These are phyloP conservation scores for Conus ventricosus DNA, from an alignment of 1,140 invertebrate species.

Conservation along the genomic window DNA sequence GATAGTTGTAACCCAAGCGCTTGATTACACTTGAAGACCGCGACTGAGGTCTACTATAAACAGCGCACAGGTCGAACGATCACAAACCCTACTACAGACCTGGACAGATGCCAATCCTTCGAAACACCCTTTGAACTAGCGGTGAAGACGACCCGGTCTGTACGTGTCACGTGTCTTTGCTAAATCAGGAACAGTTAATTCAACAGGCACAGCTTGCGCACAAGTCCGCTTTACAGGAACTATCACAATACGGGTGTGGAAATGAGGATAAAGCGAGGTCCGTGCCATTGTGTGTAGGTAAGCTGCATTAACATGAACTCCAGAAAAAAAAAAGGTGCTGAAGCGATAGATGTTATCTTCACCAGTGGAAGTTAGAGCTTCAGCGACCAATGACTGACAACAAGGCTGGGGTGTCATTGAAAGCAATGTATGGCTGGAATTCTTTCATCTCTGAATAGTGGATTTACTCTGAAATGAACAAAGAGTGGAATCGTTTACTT, in stretches of 20 bases:
- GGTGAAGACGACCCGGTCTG: not conserved
- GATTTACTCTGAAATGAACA: not conserved
- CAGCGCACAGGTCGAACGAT: not conserved
- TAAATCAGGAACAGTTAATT: not conserved
- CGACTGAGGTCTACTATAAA: not conserved
- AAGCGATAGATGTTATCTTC: not conserved
- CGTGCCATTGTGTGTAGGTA: not conserved
- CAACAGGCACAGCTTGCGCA: not conserved
- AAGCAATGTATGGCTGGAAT: too few relatives aligned
- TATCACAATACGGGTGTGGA: not conserved
- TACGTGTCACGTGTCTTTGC: slow-evolving; percentile 1
- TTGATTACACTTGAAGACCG: not conserved
- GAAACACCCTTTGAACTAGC: not conserved
- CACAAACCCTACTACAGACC: not conserved
- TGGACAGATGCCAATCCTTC: not conserved
- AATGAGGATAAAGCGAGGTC: not conserved
- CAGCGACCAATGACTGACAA: too few relatives aligned
- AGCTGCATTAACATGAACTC: not conserved
- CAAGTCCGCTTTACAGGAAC: not conserved
- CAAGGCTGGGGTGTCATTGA: too few relatives aligned
- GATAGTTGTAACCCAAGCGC: not conserved
- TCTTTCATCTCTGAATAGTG: too few relatives aligned
- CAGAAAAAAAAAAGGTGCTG: not conserved
- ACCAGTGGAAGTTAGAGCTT: not conserved
- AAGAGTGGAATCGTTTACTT: not conserved